Base-by-base conservation (phyloP, 2,797 vertebrate genomes). In the Anguilla anguilla region DNA sequence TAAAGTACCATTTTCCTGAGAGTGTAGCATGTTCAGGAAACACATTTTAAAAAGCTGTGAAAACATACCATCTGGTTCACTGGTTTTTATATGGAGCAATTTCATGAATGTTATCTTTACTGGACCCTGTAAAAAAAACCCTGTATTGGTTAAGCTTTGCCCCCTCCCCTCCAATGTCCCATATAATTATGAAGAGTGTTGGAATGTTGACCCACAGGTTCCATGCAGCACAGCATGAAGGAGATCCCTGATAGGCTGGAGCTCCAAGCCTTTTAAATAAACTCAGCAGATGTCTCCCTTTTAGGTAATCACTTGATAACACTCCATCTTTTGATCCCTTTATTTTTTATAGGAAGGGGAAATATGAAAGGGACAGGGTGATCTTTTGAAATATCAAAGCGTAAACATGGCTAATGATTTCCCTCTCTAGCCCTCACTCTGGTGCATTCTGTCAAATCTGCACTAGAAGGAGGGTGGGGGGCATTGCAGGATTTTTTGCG, bases 301-400 rank as follows among this genome's bases (percentile, higher is more conserved):
- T 85, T 79, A 88, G 89, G 84, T 74, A 82, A 85, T 22, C 28
- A 35, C 84, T 86, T 88, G 84, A 81, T 88, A 86, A 88, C 39
- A 85, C 57, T 15, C 61, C 87, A 53, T 74, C 72, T 90, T 92
- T 88, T 88, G 86, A 89, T 93, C 88, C 81, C 83, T 83, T 82
- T 83, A 89, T 86, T 61, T 51, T 59, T 67, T 87, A 87, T 89
- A 87, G 59, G 88, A 87, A 55, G 57, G 69, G 88, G 61, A 79
- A 88, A 83, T 84, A 88, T 89, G 88, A 91, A 89, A 91, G 89
- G 88, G 86, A 72, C 89, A 88, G 88, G 49, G 31, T 67, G 79
- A 55, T 86, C 89, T 87, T 90, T 88, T 90, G 89, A 90, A 91
- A 89, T 90, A 88, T 88, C 87, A 90, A 89, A 87, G 89, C 88